phyloP scores from a whole-genome alignment of 2,797 vertebrate genomes.

The Sebastiscus tertius region DNA sequence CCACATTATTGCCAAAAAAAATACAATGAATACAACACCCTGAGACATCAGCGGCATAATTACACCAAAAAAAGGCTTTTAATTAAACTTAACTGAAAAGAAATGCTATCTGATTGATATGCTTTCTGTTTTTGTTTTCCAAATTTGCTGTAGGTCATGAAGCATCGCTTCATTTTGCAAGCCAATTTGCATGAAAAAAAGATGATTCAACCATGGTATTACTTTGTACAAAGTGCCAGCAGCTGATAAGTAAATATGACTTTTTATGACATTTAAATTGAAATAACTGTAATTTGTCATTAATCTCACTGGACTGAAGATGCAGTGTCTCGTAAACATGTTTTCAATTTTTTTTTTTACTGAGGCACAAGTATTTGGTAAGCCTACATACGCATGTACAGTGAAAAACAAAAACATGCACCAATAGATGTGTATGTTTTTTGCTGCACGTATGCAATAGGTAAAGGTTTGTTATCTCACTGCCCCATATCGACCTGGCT shows the following conservation, averaged over 20 bases:
- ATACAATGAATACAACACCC: slow-evolving; percentile 39
- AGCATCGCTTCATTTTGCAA: slow-evolving; percentile 52
- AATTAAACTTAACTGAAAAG: slow-evolving; percentile 62
- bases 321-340: not conserved
- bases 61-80: slow-evolving; percentile 44
- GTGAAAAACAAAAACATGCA: slow-evolving; percentile 10
- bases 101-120: slow-evolving; percentile 60
- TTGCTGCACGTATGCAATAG: slow-evolving; percentile 13
- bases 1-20: slow-evolving; percentile 32
- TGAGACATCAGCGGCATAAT: slow-evolving; percentile 53
- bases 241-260: slow-evolving; percentile 43
- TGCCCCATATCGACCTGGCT: not conserved
- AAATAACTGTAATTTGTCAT: slow-evolving; percentile 20
- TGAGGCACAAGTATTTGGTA: not conserved
- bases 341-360: not conserved
- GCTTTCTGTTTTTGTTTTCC: slow-evolving; percentile 57
- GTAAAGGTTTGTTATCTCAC: slow-evolving; percentile 6
- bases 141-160: slow-evolving; percentile 63
- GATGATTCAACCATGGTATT: slow-evolving; percentile 55
- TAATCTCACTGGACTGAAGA: slow-evolving; percentile 30
- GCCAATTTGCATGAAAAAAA: slow-evolving; percentile 58
- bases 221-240: slow-evolving; percentile 55
- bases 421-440: not conserved
- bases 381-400: not conserved
- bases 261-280: slow-evolving; percentile 4